Conservation (phyloP, 2,113 vertebrate genomes). For the Chaenocephalus aceratus region DNA sequence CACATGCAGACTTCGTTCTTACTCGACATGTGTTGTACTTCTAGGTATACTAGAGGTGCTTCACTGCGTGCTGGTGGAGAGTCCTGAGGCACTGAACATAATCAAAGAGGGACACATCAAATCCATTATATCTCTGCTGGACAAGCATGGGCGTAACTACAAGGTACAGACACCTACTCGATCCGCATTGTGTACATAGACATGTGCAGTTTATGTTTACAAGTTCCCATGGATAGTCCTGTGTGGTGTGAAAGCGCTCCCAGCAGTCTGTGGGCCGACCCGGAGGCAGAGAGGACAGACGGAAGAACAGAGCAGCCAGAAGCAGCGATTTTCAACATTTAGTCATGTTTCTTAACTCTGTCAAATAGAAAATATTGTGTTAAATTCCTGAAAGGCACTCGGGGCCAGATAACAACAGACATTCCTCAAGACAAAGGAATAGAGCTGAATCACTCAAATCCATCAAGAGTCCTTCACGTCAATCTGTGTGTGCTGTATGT, state of each 20-base stretch:
- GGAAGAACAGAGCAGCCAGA: background rate
- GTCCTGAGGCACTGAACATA: constrained; percentile 96
- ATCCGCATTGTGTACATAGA: background rate
- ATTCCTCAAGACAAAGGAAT: background rate
- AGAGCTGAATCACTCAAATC: background rate
- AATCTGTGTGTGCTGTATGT: background rate
- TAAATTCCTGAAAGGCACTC: too few relatives aligned
- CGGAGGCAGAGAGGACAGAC: background rate
- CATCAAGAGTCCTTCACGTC: background rate
- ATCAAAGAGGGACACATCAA: constrained; percentile 98
- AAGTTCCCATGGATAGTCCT: background rate
- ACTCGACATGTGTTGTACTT: background rate
- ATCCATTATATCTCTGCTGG: constrained; percentile 95
- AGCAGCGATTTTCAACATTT: background rate
- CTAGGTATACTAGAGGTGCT: constrained; percentile 96
- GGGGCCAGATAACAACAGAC: background rate
- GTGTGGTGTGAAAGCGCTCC: background rate
- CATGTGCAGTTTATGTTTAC: background rate
- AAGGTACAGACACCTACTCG: constrained; percentile 83
- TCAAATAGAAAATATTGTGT: too few relatives aligned
- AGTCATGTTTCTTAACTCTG: background rate
- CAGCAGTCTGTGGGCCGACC: background rate
- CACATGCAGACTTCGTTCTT: background rate
- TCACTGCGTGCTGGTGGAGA: constrained; percentile 96
- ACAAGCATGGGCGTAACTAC: constrained; percentile 97